Base-by-base conservation (phyloP, 2,888 invertebrate genomes). In the Drosophila conformis region DNA sequence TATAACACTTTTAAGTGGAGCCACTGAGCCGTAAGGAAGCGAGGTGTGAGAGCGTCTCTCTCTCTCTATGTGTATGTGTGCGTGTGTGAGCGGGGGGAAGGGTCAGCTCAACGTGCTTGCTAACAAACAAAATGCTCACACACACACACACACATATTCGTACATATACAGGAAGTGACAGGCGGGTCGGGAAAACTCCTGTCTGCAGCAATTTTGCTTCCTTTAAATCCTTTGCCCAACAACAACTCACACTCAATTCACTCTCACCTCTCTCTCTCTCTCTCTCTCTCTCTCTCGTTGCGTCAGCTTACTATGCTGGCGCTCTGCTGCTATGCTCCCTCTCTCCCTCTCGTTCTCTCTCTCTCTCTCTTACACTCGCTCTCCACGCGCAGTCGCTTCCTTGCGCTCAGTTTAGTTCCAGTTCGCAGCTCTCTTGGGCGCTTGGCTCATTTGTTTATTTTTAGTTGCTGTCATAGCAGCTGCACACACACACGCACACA, bases 191-290 rank as follows among this genome's bases (percentile, higher is more conserved):
- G 61, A 69, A 82, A 87, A 83, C 81, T 76, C 78, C 89, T 80
- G 89, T 87, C 87, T 87, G 89, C 88, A 87, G 81, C 86, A 80
- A 85, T 89, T 89, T 89, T 71, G 87, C 87, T 89, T 89, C 89
- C 87, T 89, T 87, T 81, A 89, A 89, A 84, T 89, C 86, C 86
- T 79, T 87, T 78, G 61, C 73, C 73, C 71, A 79, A 83, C 48
- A 69, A 60, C 64, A 68, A 60, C 66, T 46, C 53, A 59, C 61
- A 53, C 68, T 49, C 33, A 51, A 54, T 64, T 56, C 76, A 53
- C 71, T 65, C 62, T 58, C 67, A 15, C 68, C 48, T 38, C 38
- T 11, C 53, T 38, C 56, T 21, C 54, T 25, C 42, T 42, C 46
- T 40, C 21, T 51, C 25, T 21, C 21, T 21, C 21, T 21, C 21